Percentiles rank a stretch among this genome's conserved stretches.
Conservation (phyloP, 2,113 vertebrate genomes). For the Synodontis membranacea region DNA sequence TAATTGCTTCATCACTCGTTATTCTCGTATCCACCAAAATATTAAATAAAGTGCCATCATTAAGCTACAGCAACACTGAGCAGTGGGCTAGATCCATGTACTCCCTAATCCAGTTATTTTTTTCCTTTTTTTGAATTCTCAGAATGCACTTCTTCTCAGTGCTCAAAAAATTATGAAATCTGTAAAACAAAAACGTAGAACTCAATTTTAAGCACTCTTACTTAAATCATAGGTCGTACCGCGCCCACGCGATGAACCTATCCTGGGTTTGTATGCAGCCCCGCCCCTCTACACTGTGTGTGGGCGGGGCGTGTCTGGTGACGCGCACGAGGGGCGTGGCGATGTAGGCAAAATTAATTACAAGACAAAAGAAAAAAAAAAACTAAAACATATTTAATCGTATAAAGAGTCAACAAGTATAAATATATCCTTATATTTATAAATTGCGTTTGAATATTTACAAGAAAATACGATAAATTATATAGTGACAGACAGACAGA, state of each 20-base stretch:
- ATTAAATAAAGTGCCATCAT: background rate
- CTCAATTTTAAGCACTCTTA: background rate
- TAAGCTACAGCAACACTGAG: background rate
- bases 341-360: background rate
- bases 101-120: background rate
- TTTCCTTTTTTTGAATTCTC: background rate
- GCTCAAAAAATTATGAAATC: background rate
- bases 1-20: background rate
- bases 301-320: background rate
- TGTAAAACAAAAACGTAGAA: background rate
- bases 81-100: background rate
- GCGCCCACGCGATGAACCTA: too few relatives aligned
- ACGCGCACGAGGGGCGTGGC: background rate
- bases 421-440: background rate
- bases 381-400: background rate
- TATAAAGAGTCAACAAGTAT: too few relatives aligned
- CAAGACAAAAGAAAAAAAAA: background rate
- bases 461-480: background rate
- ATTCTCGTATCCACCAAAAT: background rate
- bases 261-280: background rate
- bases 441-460: background rate
- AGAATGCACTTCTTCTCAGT: background rate
- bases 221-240: background rate
- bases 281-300: background rate
- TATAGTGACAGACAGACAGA: background rate